Evolutionary conservation across 2,888 invertebrate genomes (phyloP), one percentile per base, ranked within the genome.

Genomic region (Epinotia brunnichana): DNA sequence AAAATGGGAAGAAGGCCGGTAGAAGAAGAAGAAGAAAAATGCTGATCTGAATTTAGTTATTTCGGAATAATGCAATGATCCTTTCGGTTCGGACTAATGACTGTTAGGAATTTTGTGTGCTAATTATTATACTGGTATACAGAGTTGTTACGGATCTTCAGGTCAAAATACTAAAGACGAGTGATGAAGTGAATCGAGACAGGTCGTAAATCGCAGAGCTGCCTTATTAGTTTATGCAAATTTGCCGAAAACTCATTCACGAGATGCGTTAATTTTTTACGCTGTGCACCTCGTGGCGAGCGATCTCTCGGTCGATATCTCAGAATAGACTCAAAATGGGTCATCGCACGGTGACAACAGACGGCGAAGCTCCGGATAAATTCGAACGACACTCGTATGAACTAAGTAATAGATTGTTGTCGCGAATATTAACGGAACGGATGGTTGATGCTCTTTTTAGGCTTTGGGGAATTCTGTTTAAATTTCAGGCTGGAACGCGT

Each of bases 311-410:
- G 71, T 72, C 71, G 67, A 74, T 74, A 71, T 48, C 69, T 74
- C 51, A 68, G 67, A 74, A 74, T 74, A 71, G 74, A 74, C 72
- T 19, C 51, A 39, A 74, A 74, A 70, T 74, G 63, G 74, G 74
- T 74, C 74, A 72, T 69, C 68, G 74, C 57, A 57, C 74, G 69
- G 57, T 62, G 74, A 68, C 74, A 56, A 70, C 68, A 67, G 68
- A 59, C 67, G 56, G 19, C 39, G 57, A 29, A 48, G 68, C 57
- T 73, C 35, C 68, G 57, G 73, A 73, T 69, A 69, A 73, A 73
- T 68, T 73, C 73, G 72, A 44, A 10, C 48, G 61, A 39, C 29
- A 10, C 61, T 53, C 48, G 63, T 62, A 48, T 61, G 35, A 39
- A 69, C 68, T 68, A 63, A n/a, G n/a, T n/a, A n/a, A 73, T 62